Conservation (phyloP, 2,113 vertebrate genomes). For the Rafetus swinhoei region DNA sequence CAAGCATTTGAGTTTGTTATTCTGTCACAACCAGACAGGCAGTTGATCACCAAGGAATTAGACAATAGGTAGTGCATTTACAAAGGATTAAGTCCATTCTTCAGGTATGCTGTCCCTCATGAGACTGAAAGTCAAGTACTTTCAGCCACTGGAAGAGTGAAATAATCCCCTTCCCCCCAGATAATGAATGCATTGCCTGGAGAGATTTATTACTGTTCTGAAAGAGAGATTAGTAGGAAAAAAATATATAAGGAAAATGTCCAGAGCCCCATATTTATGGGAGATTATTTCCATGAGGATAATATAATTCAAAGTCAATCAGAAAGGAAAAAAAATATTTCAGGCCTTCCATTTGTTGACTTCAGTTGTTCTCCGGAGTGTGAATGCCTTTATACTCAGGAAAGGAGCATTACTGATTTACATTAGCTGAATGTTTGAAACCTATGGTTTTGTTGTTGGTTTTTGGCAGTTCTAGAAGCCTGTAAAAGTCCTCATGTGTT, state of each 20-base stretch:
- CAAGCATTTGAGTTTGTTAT: not conserved
- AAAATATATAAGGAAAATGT: rapidly evolving
- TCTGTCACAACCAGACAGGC: constrained; percentile 5
- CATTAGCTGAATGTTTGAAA: constrained; percentile 32
- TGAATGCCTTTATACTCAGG: not conserved
- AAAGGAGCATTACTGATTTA: not conserved
- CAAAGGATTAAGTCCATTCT: constrained; percentile 49
- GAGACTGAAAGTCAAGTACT: constrained; percentile 49
- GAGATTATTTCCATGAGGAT: constrained; percentile 12
- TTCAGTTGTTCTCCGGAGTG: not conserved
- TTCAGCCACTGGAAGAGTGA: not conserved
- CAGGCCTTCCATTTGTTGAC: not conserved
- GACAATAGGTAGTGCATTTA: constrained; percentile 31
- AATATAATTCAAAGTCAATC: not conserved
- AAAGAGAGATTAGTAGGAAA: constrained; percentile 21
- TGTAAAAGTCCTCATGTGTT: not conserved
- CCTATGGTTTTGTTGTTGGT: not conserved
- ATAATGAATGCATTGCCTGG: constrained; percentile 9
- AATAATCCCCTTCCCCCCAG: constrained; percentile 26
- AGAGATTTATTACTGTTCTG: constrained; percentile 8
- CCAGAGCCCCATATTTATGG: not conserved
- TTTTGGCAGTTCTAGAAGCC: constrained; percentile 14
- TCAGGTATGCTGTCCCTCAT: constrained; percentile 23
- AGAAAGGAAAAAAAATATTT: constrained; percentile 8
- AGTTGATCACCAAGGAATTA: constrained; percentile 30